Conservation (phyloP, 2,888 invertebrate species). For the Oscheius sp. region DNA sequence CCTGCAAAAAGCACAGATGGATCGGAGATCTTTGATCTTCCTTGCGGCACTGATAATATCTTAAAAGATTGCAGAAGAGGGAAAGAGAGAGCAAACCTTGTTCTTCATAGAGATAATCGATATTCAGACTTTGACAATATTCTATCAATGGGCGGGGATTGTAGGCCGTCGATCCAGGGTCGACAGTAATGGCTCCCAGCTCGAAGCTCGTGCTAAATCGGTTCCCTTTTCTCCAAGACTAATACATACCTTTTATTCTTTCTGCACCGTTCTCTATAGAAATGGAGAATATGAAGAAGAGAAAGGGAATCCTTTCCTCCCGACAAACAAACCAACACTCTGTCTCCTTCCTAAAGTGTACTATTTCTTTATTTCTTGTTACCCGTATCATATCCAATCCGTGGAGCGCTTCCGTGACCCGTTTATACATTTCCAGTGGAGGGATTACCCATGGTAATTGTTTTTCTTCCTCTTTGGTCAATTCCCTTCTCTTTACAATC, state of each 20-base stretch:
- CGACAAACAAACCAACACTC: conserved; percentile 84
- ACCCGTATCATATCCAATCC: conserved; percentile 55
- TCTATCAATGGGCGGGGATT: conserved; percentile 79
- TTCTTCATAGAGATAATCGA: conserved; percentile 83
- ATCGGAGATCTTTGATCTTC: conserved; percentile 71
- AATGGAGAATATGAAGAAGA: conserved; percentile 83
- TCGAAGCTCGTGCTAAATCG: conserved; percentile 79
- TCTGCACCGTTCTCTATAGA: conserved; percentile 80
- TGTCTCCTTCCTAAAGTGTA: conserved; percentile 80
- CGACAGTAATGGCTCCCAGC: conserved; percentile 81
- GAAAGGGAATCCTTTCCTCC: conserved; percentile 86
- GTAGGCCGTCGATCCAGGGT: conserved; percentile 77
- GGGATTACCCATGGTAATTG: conserved; percentile 79
- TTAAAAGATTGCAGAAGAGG: conserved; percentile 60
- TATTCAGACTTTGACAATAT: conserved; percentile 80
- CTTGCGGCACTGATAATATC: conserved; percentile 75
- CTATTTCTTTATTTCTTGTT: not conserved
- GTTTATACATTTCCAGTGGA: conserved; percentile 84
- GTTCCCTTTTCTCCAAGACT: not conserved
- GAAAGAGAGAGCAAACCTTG: conserved; percentile 73
- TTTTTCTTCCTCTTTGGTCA: conserved; percentile 37
- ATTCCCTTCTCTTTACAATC: conserved; percentile 72
- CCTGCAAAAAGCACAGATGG: conserved; percentile 81
- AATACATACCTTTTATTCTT: conserved; percentile 43
- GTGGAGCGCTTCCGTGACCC: conserved; percentile 53